Evolutionary conservation across 2,113 vertebrate species (phyloP), one percentile per base, ranked within the genome.

Genomic region (Daubentonia madagascariensis): DNA sequence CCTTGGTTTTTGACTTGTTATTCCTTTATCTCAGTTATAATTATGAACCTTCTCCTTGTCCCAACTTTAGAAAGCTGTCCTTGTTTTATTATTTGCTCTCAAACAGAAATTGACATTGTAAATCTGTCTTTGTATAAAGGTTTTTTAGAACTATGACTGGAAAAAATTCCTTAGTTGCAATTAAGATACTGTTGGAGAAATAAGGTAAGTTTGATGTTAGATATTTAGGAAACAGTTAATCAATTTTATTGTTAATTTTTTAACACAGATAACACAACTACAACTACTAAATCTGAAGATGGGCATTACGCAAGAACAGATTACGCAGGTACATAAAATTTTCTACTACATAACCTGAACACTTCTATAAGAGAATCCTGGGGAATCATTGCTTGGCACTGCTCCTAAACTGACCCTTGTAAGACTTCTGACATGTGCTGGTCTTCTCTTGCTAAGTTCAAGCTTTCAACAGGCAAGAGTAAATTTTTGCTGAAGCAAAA

Each of bases 231-330:
- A 85, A 80, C 12, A 73, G 4, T 63, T 96, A 50, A 65, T 59
- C 6, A 43, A 32, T 67, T 45, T 88, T 86, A 30, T 35, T 72
- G 0, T 93, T 12, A 93, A 98, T 97, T 97, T 98, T 98, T 98
- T 96, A 96, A 95, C 78, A 54, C 98, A 99, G 99, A 99, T 93
- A 99, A 99, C 97, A 99, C 99, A 93, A 99, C 99, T 70, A 98
- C 99, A 45, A 99, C 99, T 85, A 99, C 99, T 94, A 99, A 99
- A 98, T 99, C 99, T 7, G 99, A 99, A 98, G 99, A 99, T 87
- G 99, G 99, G 97, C 99, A 99, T 98, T 99, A 99, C 67, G 99
- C 99, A 97, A 99, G 99, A 97, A 99, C 99, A 67, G 99, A 99
- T 98, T 99, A 99, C 96, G 99, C 99, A 99, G 99, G 99, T 99